Conservation (phyloP, 2,888 invertebrate species). For the Mesorhabditis sp. region DNA sequence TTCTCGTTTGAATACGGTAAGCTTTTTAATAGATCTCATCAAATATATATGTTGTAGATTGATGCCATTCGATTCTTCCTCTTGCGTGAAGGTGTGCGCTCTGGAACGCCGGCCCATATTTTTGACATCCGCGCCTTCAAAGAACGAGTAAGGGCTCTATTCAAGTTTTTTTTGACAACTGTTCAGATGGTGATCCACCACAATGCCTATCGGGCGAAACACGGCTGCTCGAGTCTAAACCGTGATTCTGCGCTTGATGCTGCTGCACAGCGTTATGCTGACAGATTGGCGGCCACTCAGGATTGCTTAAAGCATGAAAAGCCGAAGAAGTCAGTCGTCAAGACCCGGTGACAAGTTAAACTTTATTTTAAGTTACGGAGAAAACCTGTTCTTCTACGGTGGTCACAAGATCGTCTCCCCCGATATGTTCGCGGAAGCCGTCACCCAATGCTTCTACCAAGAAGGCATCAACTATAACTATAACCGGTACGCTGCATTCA, state of each 20-base stretch:
- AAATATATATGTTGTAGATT: neutral
- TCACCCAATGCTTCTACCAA: conserved; percentile 45
- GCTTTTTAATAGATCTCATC: neutral
- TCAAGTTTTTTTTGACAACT: neutral
- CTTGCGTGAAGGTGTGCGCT: neutral
- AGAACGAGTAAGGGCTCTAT: neutral
- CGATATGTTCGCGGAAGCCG: conserved; percentile 42
- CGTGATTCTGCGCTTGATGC: conserved; percentile 30
- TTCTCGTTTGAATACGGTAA: neutral
- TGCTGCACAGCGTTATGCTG: conserved; percentile 47
- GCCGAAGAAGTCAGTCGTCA: conserved; percentile 32
- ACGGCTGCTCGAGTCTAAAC: conserved; percentile 32
- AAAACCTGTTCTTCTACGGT: conserved; percentile 50
- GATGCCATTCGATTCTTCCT: neutral
- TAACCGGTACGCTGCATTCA: conserved; percentile 22
- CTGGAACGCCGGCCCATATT: neutral
- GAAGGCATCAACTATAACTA: conserved; percentile 47
- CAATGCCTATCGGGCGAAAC: conserved; percentile 43
- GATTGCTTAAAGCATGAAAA: conserved; percentile 46
- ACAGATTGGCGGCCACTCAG: conserved; percentile 33
- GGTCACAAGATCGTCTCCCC: conserved; percentile 34
- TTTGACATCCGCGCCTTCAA: conserved; percentile 6
- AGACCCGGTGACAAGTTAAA: conserved; percentile 13
- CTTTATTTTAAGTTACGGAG: conserved; percentile 40
- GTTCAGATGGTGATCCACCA: conserved; percentile 31